A percentile compares a stretch with the other conserved stretches of the same genome.
Conservation (phyloP, 2,797 vertebrate genomes). For the Hemibagrus guttatus region DNA sequence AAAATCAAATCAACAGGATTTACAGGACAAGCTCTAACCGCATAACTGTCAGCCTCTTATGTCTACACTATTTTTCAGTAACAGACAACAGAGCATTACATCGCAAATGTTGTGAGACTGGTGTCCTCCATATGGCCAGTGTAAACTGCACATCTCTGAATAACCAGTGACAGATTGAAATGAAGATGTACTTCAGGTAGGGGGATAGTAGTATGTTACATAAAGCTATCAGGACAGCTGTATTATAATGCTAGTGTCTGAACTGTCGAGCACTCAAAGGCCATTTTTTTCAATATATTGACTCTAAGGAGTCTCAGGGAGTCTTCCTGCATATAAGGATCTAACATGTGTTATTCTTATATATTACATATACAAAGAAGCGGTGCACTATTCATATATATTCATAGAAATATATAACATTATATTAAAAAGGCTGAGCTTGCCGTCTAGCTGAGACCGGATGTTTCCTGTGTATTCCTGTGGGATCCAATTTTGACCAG, state of each 20-base stretch:
- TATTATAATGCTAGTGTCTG: not conserved
- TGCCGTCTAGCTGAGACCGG: not conserved
- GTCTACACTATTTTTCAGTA: not conserved
- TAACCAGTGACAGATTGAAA: not conserved
- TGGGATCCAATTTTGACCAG: not conserved
- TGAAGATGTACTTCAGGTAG: not conserved
- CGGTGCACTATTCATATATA: not conserved
- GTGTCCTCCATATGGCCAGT: not conserved
- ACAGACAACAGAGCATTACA: not conserved
- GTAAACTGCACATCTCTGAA: not conserved
- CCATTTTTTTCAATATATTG: not conserved
- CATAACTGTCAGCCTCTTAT: not conserved
- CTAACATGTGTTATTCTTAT: not conserved
- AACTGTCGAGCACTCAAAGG: not conserved
- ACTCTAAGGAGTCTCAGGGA: no score
- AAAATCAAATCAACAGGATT: conserved; percentile 1
- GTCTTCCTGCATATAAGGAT: not conserved
- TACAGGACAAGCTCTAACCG: not conserved
- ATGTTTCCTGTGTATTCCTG: not conserved
- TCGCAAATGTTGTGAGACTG: not conserved
- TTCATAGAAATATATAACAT: no score
- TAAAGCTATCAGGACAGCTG: not conserved
- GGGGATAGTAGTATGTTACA: not conserved
- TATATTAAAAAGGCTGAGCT: no score
- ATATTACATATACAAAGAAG: not conserved